These are phyloP conservation scores for Crioceris asparagi DNA, from an alignment of 2,888 invertebrate species.

Conservation along the genomic window DNA sequence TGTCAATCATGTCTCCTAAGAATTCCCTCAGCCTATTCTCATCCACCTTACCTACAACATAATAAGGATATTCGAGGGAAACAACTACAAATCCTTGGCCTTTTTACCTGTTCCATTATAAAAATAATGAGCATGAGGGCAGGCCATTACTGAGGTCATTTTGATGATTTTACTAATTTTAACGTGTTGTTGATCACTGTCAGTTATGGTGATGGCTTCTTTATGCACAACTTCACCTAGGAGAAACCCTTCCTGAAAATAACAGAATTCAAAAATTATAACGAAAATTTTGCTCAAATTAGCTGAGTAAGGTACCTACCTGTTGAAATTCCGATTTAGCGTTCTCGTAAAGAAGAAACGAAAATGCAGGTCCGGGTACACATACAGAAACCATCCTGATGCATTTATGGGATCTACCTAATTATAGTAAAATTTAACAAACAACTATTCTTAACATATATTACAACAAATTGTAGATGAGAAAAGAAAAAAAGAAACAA, in stretches of 20 bases:
- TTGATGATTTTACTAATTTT: slow-evolving; percentile 50
- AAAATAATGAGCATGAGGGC: slow-evolving; percentile 47
- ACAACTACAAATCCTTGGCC: too few relatives aligned
- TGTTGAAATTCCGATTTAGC: slow-evolving; percentile 49
- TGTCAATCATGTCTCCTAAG: slow-evolving; percentile 42
- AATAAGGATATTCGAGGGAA: slow-evolving; percentile 50
- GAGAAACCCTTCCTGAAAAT: slow-evolving; percentile 49
- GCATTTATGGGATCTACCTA: too few relatives aligned
- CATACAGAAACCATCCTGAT: slow-evolving; percentile 30
- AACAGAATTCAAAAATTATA: too few relatives aligned
- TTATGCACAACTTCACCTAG: slow-evolving; percentile 52
- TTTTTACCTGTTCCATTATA: slow-evolving; percentile 48
- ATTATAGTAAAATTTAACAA: too few relatives aligned
- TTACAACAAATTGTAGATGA: too few relatives aligned
- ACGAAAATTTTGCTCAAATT: slow-evolving; percentile 1
- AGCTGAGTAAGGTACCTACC: slow-evolving; percentile 33
- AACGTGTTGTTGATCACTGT: slow-evolving; percentile 53
- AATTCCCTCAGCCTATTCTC: slow-evolving; percentile 44
- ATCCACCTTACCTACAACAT: slow-evolving; percentile 47
- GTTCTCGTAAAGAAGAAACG: slow-evolving; percentile 58
- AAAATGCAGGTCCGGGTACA: slow-evolving; percentile 50
- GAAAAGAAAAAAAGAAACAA: too few relatives aligned
- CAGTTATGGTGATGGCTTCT: slow-evolving; percentile 57
- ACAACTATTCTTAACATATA: too few relatives aligned
- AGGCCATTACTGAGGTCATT: slow-evolving; percentile 49